phyloP scores from a whole-genome alignment of 2,113 vertebrate genomes.

The Scalopus aquaticus region DNA sequence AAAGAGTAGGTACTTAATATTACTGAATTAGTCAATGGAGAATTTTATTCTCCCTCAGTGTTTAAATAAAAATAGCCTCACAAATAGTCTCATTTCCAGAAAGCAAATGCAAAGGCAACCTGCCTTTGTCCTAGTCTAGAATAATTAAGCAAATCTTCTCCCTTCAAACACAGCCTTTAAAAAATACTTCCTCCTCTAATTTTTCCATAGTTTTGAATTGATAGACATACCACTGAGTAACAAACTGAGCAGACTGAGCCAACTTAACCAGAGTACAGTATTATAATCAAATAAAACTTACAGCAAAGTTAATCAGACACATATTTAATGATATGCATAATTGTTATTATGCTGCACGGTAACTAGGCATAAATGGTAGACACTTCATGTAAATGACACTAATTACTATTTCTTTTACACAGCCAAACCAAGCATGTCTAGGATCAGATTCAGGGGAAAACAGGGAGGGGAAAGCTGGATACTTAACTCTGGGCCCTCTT shows the following conservation, averaged over 20 bases:
- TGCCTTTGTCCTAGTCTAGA: conserved; percentile 11
- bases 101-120: conserved; percentile 50
- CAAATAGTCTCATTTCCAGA: conserved; percentile 40
- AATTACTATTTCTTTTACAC: conserved; percentile 73
- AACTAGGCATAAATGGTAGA: conserved; percentile 74
- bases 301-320: conserved; percentile 71
- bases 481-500: background rate
- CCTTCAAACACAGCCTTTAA: conserved; percentile 29
- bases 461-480: background rate
- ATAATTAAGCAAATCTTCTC: conserved; percentile 16
- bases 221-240: conserved; percentile 35
- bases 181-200: conserved; percentile 7
- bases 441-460: conserved; percentile 45
- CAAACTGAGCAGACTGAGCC: conserved; percentile 55
- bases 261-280: conserved; percentile 55
- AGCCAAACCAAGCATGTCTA: conserved; percentile 69
- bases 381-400: conserved; percentile 68
- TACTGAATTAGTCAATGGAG: conserved; percentile 1
- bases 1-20: background rate
- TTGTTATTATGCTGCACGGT: conserved; percentile 65
- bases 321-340: conserved; percentile 76
- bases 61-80: conserved; percentile 57
- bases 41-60: background rate
- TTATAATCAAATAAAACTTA: conserved; percentile 74
- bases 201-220: conserved; percentile 41